These are phyloP conservation scores for Gobius niger DNA, from an alignment of 2,113 vertebrate genomes.

Conservation along the genomic window DNA sequence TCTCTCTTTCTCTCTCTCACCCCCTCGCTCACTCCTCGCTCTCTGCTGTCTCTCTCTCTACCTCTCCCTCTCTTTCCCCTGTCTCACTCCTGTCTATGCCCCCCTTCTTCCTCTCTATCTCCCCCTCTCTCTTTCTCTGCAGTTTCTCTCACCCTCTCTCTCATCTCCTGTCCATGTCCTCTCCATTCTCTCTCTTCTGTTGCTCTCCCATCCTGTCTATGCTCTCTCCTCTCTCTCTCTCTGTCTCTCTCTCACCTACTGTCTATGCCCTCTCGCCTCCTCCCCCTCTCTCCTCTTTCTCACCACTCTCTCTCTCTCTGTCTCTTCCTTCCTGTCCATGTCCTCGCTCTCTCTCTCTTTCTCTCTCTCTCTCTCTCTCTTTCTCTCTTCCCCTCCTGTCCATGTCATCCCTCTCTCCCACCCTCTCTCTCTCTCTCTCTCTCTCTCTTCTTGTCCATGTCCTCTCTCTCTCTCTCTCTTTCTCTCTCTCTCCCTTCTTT, in stretches of 20 bases:
- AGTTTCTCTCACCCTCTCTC: background rate
- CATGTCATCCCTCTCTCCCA: background rate
- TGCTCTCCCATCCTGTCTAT: background rate
- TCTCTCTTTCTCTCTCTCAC: background rate
- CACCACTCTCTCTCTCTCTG: background rate
- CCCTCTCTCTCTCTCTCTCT: constrained; percentile 4
- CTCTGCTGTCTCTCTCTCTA: background rate
- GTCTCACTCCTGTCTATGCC: too few species aligned
- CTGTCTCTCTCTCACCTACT: background rate
- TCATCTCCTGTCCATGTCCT: background rate
- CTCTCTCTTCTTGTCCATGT: constrained; percentile 6
- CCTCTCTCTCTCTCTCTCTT: constrained; percentile 23
- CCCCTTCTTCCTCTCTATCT: background rate
- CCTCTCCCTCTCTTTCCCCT: background rate
- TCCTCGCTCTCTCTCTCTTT: background rate
- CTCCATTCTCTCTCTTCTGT: background rate
- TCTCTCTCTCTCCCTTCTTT: background rate
- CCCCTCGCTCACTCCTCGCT: background rate
- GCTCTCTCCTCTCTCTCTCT: background rate
- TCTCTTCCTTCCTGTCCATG: background rate
- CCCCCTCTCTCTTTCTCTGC: background rate
- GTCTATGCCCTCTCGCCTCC: background rate
- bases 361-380: constrained; percentile 28
- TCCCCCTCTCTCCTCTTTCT: background rate
- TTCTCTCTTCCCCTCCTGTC: background rate